A percentile compares a stretch with the other conserved stretches of the same genome.
These are phyloP conservation scores for Phymastichus coffea DNA, from an alignment of 1,140 invertebrate species.

Conservation along the genomic window DNA sequence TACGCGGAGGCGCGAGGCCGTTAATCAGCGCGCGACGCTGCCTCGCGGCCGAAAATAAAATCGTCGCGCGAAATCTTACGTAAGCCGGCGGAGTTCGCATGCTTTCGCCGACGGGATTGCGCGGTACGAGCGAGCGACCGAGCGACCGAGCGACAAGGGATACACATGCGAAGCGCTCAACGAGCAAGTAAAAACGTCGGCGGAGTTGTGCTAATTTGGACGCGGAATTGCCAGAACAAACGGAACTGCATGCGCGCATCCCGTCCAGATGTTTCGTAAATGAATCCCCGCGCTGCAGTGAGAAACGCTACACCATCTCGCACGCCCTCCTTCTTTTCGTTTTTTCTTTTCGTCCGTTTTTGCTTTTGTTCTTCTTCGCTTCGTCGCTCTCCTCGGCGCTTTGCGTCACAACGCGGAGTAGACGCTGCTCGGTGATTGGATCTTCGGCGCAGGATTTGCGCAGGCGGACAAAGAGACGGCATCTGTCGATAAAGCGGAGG, in stretches of 20 bases:
- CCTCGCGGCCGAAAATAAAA: too few species aligned
- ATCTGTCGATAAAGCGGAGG: too few species aligned
- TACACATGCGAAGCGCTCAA: conserved; percentile 51
- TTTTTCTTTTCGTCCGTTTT: too few species aligned
- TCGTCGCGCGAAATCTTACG: conserved; percentile 17
- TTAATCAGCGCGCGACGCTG: too few species aligned
- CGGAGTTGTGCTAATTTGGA: conserved; percentile 51
- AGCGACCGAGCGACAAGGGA: conserved; percentile 13
- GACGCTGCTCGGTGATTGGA: too few species aligned
- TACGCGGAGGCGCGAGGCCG: too few species aligned
- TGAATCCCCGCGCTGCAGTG: conserved; percentile 38
- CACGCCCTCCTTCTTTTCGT: too few species aligned
- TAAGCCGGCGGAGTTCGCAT: conserved; percentile 12
- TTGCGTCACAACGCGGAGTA: too few species aligned
- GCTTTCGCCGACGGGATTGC: conserved; percentile 26
- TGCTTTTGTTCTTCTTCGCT: too few species aligned
- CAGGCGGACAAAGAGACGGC: too few species aligned
- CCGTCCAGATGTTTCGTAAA: conserved; percentile 51
- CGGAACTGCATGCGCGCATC: conserved; percentile 54
- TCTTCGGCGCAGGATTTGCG: too few species aligned
- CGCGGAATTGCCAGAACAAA: conserved; percentile 52
- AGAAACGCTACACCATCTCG: not conserved
- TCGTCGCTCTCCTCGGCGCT: too few species aligned
- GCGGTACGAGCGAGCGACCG: conserved; percentile 26
- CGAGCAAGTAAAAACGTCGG: conserved; percentile 46